Evolutionary conservation across 2,113 vertebrate genomes (phyloP).

Genomic region (Gymnobelideus leadbeateri): DNA sequence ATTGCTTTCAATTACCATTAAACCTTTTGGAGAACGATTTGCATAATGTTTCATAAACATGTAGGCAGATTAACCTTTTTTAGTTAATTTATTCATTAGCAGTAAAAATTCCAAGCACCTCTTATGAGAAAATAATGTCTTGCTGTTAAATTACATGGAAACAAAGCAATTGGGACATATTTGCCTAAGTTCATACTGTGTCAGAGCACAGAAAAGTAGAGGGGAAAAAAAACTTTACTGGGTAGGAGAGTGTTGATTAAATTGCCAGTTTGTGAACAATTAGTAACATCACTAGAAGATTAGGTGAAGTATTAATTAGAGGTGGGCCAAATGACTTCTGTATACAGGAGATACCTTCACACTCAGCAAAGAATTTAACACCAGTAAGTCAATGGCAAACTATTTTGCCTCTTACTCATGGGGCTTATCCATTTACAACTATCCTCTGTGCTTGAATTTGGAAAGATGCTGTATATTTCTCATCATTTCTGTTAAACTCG

Average conservation of each 20-base stretch:
- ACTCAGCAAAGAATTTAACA: background rate
- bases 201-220: slow-evolving; percentile 76
- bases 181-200: slow-evolving; percentile 79
- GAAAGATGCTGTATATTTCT: background rate
- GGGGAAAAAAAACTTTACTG: slow-evolving; percentile 73
- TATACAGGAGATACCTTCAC: slow-evolving; percentile 61
- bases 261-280: slow-evolving; percentile 84
- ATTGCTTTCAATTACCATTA: slow-evolving; percentile 90
- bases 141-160: slow-evolving; percentile 90
- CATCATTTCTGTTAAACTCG: background rate
- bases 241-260: slow-evolving; percentile 84
- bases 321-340: slow-evolving; percentile 70
- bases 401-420: accelerated
- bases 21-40: slow-evolving; percentile 86
- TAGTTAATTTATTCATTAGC: slow-evolving; percentile 92
- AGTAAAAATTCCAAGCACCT: slow-evolving; percentile 88
- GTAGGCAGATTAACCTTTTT: slow-evolving; percentile 90
- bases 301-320: slow-evolving; percentile 86
- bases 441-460: background rate
- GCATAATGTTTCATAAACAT: slow-evolving; percentile 91
- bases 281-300: slow-evolving; percentile 82
- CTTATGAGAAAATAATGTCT: slow-evolving; percentile 89
- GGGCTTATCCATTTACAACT: background rate
- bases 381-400: background rate
- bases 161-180: slow-evolving; percentile 85